Evolutionary conservation across 2,113 vertebrate species (phyloP).

Genomic region (Chionomys nivalis): DNA sequence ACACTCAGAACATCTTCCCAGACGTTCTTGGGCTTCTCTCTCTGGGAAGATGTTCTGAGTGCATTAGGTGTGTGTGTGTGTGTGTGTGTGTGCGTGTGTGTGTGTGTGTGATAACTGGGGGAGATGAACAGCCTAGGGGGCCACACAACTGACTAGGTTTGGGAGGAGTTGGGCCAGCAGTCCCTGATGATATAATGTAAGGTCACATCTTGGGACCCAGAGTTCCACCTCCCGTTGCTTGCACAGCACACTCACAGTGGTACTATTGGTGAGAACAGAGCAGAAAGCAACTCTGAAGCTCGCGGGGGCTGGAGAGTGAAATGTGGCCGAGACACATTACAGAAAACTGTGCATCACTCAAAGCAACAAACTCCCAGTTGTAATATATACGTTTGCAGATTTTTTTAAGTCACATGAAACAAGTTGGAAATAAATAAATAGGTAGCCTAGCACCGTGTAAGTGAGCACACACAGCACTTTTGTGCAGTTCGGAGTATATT

Average conservation of each 20-base stretch:
- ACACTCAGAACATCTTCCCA: background rate
- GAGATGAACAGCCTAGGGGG: no score
- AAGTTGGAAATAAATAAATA: background rate
- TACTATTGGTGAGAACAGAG: no score
- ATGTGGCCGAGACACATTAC: background rate
- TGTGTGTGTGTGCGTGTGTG: no score
- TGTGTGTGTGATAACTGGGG: background rate
- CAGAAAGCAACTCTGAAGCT: background rate
- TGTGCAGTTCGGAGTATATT: background rate
- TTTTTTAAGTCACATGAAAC: background rate
- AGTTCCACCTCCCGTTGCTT: background rate
- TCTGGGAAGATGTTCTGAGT: no score
- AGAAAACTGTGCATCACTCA: background rate
- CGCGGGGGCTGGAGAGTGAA: background rate
- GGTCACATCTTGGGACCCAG: background rate
- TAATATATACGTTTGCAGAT: background rate
- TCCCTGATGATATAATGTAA: background rate
- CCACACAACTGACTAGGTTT: background rate
- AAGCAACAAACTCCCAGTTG: background rate
- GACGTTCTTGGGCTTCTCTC: background rate
- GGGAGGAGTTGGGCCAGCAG: background rate
- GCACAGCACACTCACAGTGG: background rate
- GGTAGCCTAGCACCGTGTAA: no score
- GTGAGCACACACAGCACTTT: background rate
- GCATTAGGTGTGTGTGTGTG: no score